Evolutionary conservation across 2,797 vertebrate genomes (phyloP).

Genomic region (Syngnathus rostellatus): DNA sequence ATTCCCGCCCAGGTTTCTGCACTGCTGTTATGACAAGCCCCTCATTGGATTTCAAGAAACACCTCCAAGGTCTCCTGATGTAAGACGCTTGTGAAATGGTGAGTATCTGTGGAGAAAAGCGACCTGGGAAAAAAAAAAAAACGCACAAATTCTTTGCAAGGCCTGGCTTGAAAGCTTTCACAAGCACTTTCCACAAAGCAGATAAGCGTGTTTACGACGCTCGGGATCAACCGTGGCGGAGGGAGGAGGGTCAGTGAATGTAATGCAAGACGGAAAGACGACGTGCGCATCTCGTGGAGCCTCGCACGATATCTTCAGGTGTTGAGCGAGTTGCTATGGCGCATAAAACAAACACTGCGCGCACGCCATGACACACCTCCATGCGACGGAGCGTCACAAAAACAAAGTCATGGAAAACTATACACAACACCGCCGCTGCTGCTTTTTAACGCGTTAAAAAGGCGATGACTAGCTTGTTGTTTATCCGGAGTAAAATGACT

Average conservation of each 20-base stretch:
- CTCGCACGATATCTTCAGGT: conserved; percentile 33
- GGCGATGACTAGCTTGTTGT: conserved; percentile 26
- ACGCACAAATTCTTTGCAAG: conserved; percentile 3
- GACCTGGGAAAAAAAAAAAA: conserved; percentile 11
- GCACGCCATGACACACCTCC: conserved; percentile 49
- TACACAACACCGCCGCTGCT: neutral
- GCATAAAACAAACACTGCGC: conserved; percentile 38
- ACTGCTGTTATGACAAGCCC: conserved; percentile 18
- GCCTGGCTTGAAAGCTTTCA: neutral
- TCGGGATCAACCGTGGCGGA: neutral
- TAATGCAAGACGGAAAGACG: neutral
- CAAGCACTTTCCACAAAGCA: conserved; percentile 7
- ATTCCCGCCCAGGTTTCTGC: conserved; percentile 23
- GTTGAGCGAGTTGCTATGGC: conserved; percentile 51
- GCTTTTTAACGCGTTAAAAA: neutral
- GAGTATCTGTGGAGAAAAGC: conserved; percentile 30
- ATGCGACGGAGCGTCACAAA: conserved; percentile 39
- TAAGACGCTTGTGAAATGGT: conserved; percentile 50
- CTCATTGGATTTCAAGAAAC: neutral
- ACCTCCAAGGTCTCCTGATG: conserved; percentile 26
- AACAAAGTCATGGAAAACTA: conserved; percentile 33
- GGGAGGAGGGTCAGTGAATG: neutral
- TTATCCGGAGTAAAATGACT: conserved; percentile 52
- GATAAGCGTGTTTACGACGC: neutral
- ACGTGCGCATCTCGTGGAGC: neutral